These are phyloP conservation scores for Labrus mixtus DNA, from an alignment of 2,113 vertebrate species.

Conservation along the genomic window DNA sequence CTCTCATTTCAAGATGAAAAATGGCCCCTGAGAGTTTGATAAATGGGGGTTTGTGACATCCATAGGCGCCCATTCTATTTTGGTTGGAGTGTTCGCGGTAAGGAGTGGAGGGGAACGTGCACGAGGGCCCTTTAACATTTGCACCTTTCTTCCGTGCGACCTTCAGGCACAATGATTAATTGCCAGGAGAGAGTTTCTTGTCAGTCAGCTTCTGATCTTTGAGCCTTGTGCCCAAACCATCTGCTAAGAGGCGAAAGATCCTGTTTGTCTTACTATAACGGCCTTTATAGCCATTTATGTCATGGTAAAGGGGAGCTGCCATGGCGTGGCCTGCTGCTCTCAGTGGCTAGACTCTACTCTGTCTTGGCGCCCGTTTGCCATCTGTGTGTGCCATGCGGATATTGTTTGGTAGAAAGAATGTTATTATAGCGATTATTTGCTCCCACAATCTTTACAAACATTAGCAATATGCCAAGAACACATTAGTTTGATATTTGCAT, in stretches of 20 bases:
- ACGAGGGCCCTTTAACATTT: slow-evolving; percentile 82
- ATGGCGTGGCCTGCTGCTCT: slow-evolving; percentile 63
- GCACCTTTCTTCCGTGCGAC: slow-evolving; percentile 86
- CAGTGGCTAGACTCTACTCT: slow-evolving; percentile 53
- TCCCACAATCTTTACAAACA: slow-evolving; percentile 33
- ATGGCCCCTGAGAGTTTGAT: slow-evolving; percentile 86
- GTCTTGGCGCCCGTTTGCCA: slow-evolving; percentile 71
- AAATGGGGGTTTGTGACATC: slow-evolving; percentile 89
- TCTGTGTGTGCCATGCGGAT: slow-evolving; percentile 68
- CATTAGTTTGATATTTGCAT: slow-evolving; percentile 40
- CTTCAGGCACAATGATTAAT: slow-evolving; percentile 90
- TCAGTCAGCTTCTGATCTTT: slow-evolving; percentile 90
- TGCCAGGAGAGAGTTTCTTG: slow-evolving; percentile 86
- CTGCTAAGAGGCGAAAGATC: slow-evolving; percentile 83
- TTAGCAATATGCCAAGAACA: slow-evolving; percentile 23
- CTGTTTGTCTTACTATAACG: slow-evolving; percentile 74
- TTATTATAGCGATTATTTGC: slow-evolving; percentile 32
- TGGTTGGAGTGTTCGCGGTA: slow-evolving; percentile 74
- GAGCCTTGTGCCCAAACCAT: slow-evolving; percentile 84
- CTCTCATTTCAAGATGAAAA: slow-evolving; percentile 87
- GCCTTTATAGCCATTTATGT: slow-evolving; percentile 79
- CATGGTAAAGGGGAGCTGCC: slow-evolving; percentile 72
- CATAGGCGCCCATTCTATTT: slow-evolving; percentile 87
- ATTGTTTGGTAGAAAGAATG: slow-evolving; percentile 35
- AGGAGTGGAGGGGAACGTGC: slow-evolving; percentile 73